Conservation (phyloP, 2,113 vertebrate species). For the Sciurus niger region DNA sequence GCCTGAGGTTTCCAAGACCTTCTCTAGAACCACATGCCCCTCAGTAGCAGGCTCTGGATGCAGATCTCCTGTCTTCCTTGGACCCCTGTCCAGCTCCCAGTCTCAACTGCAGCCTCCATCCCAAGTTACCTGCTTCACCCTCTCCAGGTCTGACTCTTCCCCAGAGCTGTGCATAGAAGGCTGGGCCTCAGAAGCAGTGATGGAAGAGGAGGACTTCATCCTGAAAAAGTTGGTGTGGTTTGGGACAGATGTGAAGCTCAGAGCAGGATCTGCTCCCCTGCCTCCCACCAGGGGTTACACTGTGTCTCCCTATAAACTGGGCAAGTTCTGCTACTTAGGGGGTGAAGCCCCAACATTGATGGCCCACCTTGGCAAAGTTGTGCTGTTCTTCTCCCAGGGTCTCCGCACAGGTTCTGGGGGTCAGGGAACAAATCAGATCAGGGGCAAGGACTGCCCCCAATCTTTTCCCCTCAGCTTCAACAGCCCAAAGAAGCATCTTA, state of each 20-base stretch:
- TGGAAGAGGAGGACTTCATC: constrained; percentile 88
- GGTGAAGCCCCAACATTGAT: not conserved
- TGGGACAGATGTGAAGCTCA: not conserved
- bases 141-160: constrained; percentile 93
- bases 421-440: not conserved
- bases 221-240: constrained; percentile 77
- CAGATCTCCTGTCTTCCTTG: not conserved
- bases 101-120: not conserved
- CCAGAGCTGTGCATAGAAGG: constrained; percentile 63
- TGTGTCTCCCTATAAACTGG: not conserved
- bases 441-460: not conserved
- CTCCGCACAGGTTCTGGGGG: constrained; percentile 90
- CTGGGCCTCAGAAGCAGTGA: constrained; percentile 85
- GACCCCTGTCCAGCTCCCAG: not conserved
- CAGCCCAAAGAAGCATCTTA: not conserved
- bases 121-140: constrained; percentile 93
- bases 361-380: constrained; percentile 91
- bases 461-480: not conserved
- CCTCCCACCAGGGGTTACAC: not conserved
- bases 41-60: not conserved
- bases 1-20: not conserved
- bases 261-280: not conserved
- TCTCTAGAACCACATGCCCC: not conserved
- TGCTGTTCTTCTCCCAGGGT: constrained; percentile 93
- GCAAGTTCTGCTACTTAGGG: not conserved